Conservation (phyloP, 2,888 invertebrate genomes). For the Diarsia brunnea region DNA sequence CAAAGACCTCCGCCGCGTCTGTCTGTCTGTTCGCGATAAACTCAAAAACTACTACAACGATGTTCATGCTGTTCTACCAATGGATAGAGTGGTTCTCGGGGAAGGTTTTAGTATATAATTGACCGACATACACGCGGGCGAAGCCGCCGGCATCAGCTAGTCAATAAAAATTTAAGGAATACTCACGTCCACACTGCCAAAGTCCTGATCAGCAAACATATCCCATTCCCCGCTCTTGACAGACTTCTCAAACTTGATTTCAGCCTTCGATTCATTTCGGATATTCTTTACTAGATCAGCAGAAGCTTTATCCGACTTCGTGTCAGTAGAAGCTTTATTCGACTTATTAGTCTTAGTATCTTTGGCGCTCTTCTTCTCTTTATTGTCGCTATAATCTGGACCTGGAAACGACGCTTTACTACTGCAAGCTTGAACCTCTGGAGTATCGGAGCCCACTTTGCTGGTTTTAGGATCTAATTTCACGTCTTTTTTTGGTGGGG, state of each 20-base stretch:
- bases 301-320: slow-evolving; percentile 10
- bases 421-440: slow-evolving; percentile 25
- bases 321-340: slow-evolving; percentile 33
- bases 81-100: too few species aligned
- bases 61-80: too few species aligned
- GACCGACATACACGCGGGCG: too few species aligned
- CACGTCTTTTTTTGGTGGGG: slow-evolving; percentile 29
- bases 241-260: slow-evolving; percentile 77
- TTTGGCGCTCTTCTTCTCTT: slow-evolving; percentile 33
- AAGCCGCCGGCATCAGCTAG: too few species aligned
- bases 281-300: slow-evolving; percentile 55
- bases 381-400: slow-evolving; percentile 22
- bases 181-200: slow-evolving; percentile 86
- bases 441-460: slow-evolving; percentile 38
- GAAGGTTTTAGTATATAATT: too few species aligned
- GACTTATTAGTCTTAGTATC: slow-evolving; percentile 30
- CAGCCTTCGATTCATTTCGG: slow-evolving; percentile 70
- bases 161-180: neutral
- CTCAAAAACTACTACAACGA: too few species aligned
- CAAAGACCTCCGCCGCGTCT: too few species aligned
- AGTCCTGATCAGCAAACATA: slow-evolving; percentile 98
- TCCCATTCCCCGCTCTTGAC: slow-evolving; percentile 93
- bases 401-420: slow-evolving; percentile 8
- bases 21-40: too few species aligned
- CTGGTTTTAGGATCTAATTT: slow-evolving; percentile 27